Base-by-base conservation (phyloP, 2,113 vertebrate genomes). In the Phaethornis superciliosus region DNA sequence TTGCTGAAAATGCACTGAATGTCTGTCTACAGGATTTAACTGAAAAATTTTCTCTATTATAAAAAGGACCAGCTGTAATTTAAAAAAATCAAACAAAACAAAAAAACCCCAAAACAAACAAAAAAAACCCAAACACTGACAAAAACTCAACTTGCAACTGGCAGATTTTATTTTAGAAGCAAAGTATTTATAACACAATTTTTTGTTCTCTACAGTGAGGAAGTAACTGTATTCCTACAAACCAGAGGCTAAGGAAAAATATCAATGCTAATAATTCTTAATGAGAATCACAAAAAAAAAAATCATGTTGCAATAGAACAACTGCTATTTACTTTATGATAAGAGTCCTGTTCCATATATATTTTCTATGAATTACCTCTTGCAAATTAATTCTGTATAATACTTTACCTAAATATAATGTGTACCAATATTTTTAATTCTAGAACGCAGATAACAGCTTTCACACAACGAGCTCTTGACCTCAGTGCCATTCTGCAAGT, bases 371-470 rank as follows among this genome's bases (percentile, higher is more conserved):
- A 83, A 90, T 78, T 81, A 77, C 8, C 8, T 24, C 32, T 37
- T 93, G 30, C 44, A 68, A 89, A 55, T 83, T 40, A 58, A 11
- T 89, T 91, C 60, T 60, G 2, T 23, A 49, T 24, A n/a, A 49
- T 60, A 26, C 55, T 59, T 63, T 56, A 63, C 16, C 68, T 51
- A 30, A 69, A 32, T 37, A 77, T 8, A 0, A 83, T 85, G 83
- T 90, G 7, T 62, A 81, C 33, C n/a, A 95, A 83, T 26, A 84
- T 94, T 94, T 90, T 51, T 89, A 95, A 90, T 52, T 85, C 62
- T 54, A 78, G 44, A 95, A 94, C n/a, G 59, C 30, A 93, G 42
- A 27, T 46, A 94, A 92, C 27, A 59, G 40, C 64, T 78, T 81
- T 74, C 85, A 91, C 40, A 75, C 49, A 81, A 95, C 77, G 68